A percentile compares a stretch with the other conserved stretches of the same genome.
These are phyloP conservation scores for Chirona hameri DNA, from an alignment of 2,888 invertebrate species.

Conservation along the genomic window DNA sequence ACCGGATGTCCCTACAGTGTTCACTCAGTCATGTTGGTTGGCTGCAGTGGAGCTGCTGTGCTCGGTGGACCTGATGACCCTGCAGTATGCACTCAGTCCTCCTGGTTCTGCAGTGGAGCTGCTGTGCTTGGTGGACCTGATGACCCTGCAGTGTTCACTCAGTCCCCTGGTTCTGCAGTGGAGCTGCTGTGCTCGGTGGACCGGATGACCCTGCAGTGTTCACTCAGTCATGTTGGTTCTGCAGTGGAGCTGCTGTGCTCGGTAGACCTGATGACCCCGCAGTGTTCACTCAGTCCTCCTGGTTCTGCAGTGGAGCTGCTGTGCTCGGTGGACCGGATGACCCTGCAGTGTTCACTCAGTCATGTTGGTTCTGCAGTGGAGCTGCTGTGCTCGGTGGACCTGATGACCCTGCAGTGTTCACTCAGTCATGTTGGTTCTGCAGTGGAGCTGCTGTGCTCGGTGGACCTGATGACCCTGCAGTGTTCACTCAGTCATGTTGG, in stretches of 20 bases:
- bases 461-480: constrained; percentile 43
- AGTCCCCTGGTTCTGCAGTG: not conserved
- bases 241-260: constrained; percentile 43
- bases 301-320: too few species aligned
- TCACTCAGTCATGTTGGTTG: too few species aligned
- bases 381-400: not conserved
- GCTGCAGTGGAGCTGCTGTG: constrained; percentile 43
- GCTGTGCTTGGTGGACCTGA: too few species aligned
- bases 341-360: too few species aligned
- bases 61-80: constrained; percentile 43
- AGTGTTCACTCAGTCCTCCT: too few species aligned
- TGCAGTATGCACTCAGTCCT: constrained; percentile 31
- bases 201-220: too few species aligned
- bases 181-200: not conserved
- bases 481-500: too few species aligned
- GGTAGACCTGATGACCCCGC: constrained; percentile 44
- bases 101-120: too few species aligned
- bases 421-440: not conserved
- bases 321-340: too few species aligned
- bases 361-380: not conserved
- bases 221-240: not conserved
- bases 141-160: too few species aligned
- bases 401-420: too few species aligned
- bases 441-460: constrained; percentile 43
- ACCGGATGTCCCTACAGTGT: too few species aligned